Conservation (phyloP, 2,888 invertebrate species). For the Eugnorisma glareosa region DNA sequence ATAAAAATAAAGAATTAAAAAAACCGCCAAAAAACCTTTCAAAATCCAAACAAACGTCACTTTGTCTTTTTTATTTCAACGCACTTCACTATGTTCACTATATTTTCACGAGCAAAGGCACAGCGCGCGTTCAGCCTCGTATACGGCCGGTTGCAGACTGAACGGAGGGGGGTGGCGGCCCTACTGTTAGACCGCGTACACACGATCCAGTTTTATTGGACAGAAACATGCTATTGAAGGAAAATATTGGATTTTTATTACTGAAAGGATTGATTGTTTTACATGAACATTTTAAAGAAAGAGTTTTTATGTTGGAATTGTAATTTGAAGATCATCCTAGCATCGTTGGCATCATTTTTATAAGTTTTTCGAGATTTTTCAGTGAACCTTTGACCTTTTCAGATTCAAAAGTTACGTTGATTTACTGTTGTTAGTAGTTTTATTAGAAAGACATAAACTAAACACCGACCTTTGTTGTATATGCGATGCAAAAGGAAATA, state of each 20-base stretch:
- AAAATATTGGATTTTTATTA: slow-evolving; percentile 63
- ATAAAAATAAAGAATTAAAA: neutral
- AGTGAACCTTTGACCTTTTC: slow-evolving; percentile 27
- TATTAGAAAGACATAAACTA: neutral
- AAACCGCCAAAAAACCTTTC: slow-evolving; percentile 29
- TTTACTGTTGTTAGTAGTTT: neutral
- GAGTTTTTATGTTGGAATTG: neutral
- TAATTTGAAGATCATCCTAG: neutral
- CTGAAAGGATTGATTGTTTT: slow-evolving; percentile 59
- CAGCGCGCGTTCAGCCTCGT: slow-evolving; percentile 69
- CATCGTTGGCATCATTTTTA: slow-evolving; percentile 5
- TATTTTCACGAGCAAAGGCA: slow-evolving; percentile 61
- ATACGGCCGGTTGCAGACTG: slow-evolving; percentile 74
- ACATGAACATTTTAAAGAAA: slow-evolving; percentile 31
- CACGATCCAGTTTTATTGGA: slow-evolving; percentile 67
- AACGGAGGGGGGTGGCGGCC: slow-evolving; percentile 75
- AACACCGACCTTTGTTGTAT: neutral
- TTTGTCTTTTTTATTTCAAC: slow-evolving; percentile 55
- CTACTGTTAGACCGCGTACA: slow-evolving; percentile 70
- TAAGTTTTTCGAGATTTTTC: slow-evolving; percentile 5
- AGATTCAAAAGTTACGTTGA: neutral
- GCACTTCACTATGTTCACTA: slow-evolving; percentile 67
- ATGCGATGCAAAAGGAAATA: neutral
- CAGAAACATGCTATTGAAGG: slow-evolving; percentile 62
- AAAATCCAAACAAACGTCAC: slow-evolving; percentile 67